These are phyloP conservation scores for Agrochola circellaris DNA, from an alignment of 2,888 invertebrate species.

Conservation along the genomic window DNA sequence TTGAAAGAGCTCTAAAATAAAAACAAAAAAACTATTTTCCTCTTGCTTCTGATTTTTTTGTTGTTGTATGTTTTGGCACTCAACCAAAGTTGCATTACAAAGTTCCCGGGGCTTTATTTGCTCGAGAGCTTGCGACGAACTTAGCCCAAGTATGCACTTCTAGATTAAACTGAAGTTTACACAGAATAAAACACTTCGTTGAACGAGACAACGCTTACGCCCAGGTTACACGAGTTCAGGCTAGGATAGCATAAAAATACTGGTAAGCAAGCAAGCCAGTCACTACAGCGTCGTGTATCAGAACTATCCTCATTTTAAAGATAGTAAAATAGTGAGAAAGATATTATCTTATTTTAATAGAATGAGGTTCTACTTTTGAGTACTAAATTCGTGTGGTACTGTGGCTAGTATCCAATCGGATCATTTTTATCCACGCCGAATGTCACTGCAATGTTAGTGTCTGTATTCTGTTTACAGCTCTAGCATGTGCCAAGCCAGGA, in stretches of 20 bases:
- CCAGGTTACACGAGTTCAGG: neutral
- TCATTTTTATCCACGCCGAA: neutral
- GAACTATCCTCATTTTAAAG: neutral
- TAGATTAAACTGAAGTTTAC: constrained; percentile 43
- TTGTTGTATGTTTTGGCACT: constrained; percentile 55
- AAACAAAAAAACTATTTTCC: constrained; percentile 1
- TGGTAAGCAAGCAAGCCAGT: neutral
- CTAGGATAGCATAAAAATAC: neutral
- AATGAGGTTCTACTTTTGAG: neutral
- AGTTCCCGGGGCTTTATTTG: constrained; percentile 46
- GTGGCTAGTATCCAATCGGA: neutral
- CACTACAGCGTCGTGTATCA: neutral
- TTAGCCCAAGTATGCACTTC: constrained; percentile 34
- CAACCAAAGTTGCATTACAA: constrained; percentile 49
- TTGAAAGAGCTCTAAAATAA: neutral
- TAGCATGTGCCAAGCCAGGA: neutral
- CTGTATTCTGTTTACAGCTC: neutral
- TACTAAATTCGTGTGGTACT: neutral
- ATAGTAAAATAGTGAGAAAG: neutral
- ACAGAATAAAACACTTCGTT: constrained; percentile 16
- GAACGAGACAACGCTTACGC: neutral
- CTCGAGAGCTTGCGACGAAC: constrained; percentile 25
- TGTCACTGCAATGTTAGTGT: neutral
- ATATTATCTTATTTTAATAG: neutral
- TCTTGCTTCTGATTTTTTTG: neutral